A percentile compares a stretch with the other conserved stretches of the same genome.
Evolutionary conservation across 2,797 vertebrate genomes (phyloP).

Genomic region (Chloroceryle inda): DNA sequence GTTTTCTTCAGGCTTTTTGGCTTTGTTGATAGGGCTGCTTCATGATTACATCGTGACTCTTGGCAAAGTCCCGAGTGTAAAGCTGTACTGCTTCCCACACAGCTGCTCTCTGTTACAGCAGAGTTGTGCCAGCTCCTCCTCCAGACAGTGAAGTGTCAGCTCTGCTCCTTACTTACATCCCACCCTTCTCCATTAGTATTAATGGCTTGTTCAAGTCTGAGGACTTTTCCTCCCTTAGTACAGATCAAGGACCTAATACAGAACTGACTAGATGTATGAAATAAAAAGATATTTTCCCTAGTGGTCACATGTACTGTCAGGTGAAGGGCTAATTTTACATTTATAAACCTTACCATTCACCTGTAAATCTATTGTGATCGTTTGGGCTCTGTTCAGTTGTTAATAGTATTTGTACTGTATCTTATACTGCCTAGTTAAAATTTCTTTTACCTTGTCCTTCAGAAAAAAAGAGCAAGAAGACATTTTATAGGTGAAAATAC

Average conservation of each 20-base stretch:
- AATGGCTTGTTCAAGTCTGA: background rate
- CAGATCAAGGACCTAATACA: background rate
- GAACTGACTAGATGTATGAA: background rate
- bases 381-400: background rate
- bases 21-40: background rate
- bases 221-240: background rate
- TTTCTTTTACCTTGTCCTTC: background rate
- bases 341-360: background rate
- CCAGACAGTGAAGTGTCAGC: background rate
- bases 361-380: background rate
- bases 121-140: background rate
- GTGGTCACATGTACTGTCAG: background rate
- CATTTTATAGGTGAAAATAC: background rate
- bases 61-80: background rate
- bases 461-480: background rate
- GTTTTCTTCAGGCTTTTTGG: background rate
- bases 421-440: background rate
- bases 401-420: background rate
- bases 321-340: background rate
- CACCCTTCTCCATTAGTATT: background rate
- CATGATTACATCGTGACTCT: accelerated
- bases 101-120: accelerated
- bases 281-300: background rate
- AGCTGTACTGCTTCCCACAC: background rate
- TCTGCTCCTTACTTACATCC: background rate